A percentile compares a stretch with the other conserved stretches of the same genome.
These are phyloP conservation scores for Aythya fuligula DNA, from an alignment of 2,797 vertebrate genomes.

Conservation along the genomic window DNA sequence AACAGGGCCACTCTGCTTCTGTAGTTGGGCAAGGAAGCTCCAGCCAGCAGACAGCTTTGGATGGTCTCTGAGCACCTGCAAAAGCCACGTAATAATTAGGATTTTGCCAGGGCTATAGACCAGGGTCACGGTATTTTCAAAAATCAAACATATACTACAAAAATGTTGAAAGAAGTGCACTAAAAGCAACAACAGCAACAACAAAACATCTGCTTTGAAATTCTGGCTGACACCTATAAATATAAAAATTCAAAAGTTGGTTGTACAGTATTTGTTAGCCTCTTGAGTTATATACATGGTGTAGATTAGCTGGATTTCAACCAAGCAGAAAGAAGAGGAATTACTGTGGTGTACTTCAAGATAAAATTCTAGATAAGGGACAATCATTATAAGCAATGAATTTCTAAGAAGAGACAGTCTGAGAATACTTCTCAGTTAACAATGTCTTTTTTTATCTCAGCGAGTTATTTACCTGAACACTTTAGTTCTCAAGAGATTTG, in stretches of 20 bases:
- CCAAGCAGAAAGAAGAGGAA: neutral
- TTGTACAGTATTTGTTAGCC: neutral
- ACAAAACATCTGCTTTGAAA: neutral
- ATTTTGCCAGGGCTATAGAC: neutral
- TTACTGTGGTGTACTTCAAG: neutral
- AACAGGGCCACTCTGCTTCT: accelerated
- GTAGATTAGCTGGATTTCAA: neutral
- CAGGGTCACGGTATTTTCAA: neutral
- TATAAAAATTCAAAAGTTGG: neutral
- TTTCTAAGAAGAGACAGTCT: neutral
- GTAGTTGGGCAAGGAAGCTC: neutral
- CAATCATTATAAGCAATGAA: neutral
- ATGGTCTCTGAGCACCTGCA: neutral
- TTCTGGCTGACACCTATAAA: neutral
- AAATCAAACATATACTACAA: neutral
- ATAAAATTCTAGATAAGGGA: neutral
- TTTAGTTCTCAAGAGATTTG: conserved; percentile 65
- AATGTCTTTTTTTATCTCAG: conserved; percentile 46
- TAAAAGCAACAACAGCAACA: neutral
- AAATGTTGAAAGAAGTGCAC: neutral
- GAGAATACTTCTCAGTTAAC: conserved; percentile 19
- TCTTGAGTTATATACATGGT: neutral
- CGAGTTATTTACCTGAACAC: conserved; percentile 51
- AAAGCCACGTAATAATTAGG: neutral
- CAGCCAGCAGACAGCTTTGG: accelerated